These are phyloP conservation scores for Melanostigma gelatinosum DNA, from an alignment of 2,113 vertebrate genomes.

Conservation along the genomic window DNA sequence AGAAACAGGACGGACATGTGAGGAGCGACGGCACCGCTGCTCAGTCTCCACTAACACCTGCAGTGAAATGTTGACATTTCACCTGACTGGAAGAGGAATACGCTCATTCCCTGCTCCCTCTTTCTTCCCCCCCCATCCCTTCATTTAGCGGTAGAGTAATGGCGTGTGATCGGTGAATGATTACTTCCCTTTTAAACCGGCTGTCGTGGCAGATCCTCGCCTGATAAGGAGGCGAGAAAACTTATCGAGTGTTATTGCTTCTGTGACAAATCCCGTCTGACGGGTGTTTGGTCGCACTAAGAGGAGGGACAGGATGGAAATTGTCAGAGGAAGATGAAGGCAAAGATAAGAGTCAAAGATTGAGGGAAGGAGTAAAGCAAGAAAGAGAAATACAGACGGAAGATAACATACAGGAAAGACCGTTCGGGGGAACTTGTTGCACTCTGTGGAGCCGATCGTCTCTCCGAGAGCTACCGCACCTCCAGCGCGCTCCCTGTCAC, in stretches of 20 bases:
- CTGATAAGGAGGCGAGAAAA: constrained; percentile 24
- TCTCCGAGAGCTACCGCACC: constrained; percentile 13
- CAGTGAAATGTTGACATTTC: constrained; percentile 62
- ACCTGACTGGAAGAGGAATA: constrained; percentile 43
- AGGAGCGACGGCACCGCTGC: constrained; percentile 27
- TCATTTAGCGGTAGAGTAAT: constrained; percentile 39
- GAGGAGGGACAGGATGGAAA: constrained; percentile 2
- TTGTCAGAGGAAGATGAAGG: not conserved
- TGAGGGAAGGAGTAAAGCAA: not conserved
- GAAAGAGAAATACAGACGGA: not conserved
- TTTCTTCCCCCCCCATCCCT: constrained; percentile 26
- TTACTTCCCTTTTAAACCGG: constrained; percentile 37
- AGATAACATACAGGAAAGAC: not conserved
- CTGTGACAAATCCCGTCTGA: constrained; percentile 30
- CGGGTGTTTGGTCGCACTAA: constrained; percentile 2
- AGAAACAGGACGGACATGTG: constrained; percentile 34
- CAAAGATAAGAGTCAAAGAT: not conserved
- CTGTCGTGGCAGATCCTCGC: constrained; percentile 39
- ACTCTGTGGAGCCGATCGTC: constrained; percentile 16
- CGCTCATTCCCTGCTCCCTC: constrained; percentile 15
- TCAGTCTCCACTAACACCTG: constrained; percentile 58
- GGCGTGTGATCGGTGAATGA: constrained; percentile 28
- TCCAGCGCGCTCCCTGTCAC: constrained; percentile 64
- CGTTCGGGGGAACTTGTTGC: constrained; percentile 13
- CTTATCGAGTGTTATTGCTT: constrained; percentile 36